phyloP scores from a whole-genome alignment of 92 coral and sea anemone genomes.

The Phenganax stokvisi region DNA sequence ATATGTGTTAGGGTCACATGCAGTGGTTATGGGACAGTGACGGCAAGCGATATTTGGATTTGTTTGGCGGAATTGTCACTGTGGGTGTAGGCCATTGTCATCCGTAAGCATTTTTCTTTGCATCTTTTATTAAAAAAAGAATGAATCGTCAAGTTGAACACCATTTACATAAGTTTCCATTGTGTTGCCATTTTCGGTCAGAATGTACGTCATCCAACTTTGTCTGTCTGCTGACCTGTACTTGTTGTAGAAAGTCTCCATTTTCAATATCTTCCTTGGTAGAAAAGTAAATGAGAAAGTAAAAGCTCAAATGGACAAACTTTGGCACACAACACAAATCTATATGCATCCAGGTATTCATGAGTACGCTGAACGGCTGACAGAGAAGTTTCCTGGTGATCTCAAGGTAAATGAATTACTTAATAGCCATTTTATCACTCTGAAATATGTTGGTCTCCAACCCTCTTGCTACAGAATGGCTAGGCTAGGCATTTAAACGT shows the following conservation, averaged over 20 bases:
- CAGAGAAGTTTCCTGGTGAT: conserved; percentile 82
- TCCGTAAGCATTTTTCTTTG: conserved; percentile 61
- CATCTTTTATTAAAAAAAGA: not conserved
- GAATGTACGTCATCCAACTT: not conserved
- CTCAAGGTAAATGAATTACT: conserved; percentile 57
- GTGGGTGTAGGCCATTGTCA: conserved; percentile 97
- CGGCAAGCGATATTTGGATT: conserved; percentile 81
- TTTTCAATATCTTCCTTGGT: not conserved
- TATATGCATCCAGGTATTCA: conserved; percentile 83
- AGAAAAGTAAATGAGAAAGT: conserved; percentile 73
- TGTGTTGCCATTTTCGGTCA: too few relatives aligned
- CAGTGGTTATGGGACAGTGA: conserved; percentile 91
- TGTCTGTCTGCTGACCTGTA: too few relatives aligned
- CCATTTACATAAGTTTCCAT: too few relatives aligned
- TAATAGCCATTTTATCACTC: not conserved
- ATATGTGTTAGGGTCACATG: conserved; percentile 75
- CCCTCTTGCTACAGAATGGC: too few relatives aligned
- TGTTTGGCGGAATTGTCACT: conserved; percentile 98
- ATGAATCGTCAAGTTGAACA: not conserved
- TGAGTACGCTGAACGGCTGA: conserved; percentile 82
- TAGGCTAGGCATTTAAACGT: too few relatives aligned
- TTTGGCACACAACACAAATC: conserved; percentile 97
- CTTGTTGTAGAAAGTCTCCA: not conserved
- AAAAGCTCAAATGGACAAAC: conserved; percentile 63
- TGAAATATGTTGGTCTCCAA: not conserved